Conservation (phyloP, 2,797 vertebrate genomes). For the Acanthopagrus latus region DNA sequence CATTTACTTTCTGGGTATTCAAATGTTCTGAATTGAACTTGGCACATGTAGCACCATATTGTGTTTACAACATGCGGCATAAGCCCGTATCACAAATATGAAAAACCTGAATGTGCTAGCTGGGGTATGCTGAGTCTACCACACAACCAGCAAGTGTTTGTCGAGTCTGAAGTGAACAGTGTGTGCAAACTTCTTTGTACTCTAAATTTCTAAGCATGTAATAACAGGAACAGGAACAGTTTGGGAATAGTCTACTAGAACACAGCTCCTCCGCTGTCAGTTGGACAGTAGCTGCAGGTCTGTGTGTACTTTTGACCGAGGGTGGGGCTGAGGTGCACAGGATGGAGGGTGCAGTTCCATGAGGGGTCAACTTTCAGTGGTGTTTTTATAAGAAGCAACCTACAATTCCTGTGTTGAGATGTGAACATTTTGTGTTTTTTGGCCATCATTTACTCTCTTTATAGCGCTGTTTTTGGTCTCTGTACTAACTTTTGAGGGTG, state of each 20-base stretch:
- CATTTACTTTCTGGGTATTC: slow-evolving; percentile 41
- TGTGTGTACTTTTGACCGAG: too few species aligned
- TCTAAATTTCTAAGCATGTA: background rate
- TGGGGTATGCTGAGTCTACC: background rate
- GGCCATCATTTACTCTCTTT: background rate
- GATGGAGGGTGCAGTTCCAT: too few species aligned
- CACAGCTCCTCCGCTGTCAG: too few species aligned
- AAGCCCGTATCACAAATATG: slow-evolving; percentile 17
- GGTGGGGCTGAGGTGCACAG: too few species aligned
- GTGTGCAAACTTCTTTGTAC: too few species aligned
- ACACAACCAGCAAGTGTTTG: slow-evolving; percentile 13
- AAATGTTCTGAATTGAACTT: slow-evolving; percentile 44
- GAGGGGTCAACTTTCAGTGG: too few species aligned
- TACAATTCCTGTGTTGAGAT: too few species aligned
- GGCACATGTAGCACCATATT: slow-evolving; percentile 31
- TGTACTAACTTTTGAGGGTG: background rate
- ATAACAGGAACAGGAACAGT: background rate
- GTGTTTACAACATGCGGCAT: slow-evolving; percentile 43
- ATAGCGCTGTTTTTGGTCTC: background rate
- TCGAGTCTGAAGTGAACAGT: background rate
- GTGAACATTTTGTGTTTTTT: background rate
- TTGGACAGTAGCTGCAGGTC: too few species aligned
- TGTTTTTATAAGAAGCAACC: too few species aligned
- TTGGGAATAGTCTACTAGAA: background rate
- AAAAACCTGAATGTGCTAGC: slow-evolving; percentile 20